Evolutionary conservation across 2,888 invertebrate species (phyloP).

Genomic region (Caenorhabditis zanzibari): DNA sequence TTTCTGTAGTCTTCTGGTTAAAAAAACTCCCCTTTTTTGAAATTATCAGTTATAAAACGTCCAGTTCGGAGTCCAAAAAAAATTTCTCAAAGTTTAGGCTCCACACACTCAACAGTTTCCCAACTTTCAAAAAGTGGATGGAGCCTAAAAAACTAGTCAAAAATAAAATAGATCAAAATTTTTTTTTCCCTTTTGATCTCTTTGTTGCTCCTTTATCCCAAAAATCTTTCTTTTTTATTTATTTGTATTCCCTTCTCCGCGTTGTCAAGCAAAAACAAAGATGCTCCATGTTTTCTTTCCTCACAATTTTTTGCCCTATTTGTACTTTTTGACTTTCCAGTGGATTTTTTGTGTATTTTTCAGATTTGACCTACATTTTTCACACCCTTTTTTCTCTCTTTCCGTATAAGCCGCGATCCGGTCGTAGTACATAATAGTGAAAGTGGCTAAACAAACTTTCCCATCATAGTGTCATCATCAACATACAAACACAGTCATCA

Average conservation of each 20-base stretch:
- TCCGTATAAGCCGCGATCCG: conserved; percentile 29
- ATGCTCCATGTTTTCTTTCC: not conserved
- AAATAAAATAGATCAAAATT: no score
- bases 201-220: no score
- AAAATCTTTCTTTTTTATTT: not conserved
- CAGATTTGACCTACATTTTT: conserved; percentile 30
- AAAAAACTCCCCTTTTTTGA: not conserved
- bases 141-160: no score
- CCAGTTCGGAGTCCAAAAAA: no score
- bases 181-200: no score
- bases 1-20: no score
- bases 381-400: not conserved
- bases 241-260: not conserved
- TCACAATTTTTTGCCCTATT: not conserved
- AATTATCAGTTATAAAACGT: no score
- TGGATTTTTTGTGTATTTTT: not conserved
- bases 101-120: no score
- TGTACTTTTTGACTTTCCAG: not conserved
- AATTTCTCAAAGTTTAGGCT: no score
- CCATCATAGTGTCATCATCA: not conserved
- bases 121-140: no score
- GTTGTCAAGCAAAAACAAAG: not conserved
- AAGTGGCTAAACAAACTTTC: conserved; percentile 21
- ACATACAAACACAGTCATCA: not conserved
- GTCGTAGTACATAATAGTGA: not conserved